These are phyloP conservation scores for Unio pictorum DNA, from an alignment of 2,888 invertebrate species.

Conservation along the genomic window DNA sequence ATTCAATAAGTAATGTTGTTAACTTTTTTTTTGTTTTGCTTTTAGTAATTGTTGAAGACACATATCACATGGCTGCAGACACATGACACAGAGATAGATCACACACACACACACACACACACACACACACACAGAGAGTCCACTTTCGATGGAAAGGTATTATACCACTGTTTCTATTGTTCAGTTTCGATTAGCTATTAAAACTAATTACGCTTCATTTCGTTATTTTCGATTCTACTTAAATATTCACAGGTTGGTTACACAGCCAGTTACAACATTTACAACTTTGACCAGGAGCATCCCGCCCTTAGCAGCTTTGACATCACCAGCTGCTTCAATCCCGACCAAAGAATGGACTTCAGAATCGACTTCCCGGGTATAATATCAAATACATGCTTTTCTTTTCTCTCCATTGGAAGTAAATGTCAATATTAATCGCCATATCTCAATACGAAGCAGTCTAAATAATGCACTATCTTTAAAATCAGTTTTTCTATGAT, in stretches of 20 bases:
- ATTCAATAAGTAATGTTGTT: too few species aligned
- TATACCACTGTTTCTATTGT: background rate
- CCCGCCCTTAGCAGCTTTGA: constrained; percentile 45
- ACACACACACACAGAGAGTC: too few species aligned
- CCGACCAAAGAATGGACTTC: constrained; percentile 36
- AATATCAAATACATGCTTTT: background rate
- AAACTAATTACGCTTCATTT: background rate
- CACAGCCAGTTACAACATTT: constrained; percentile 48
- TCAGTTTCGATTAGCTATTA: background rate
- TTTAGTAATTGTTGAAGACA: too few species aligned
- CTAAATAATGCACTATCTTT: too few species aligned
- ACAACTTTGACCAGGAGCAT: constrained; percentile 53
- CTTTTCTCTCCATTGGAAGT: background rate
- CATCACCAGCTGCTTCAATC: constrained; percentile 44
- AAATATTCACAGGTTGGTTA: constrained; percentile 30
- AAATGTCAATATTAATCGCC: too few species aligned
- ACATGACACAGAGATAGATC: too few species aligned
- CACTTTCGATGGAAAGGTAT: too few species aligned
- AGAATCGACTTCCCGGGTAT: constrained; percentile 49
- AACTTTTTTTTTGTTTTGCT: too few species aligned
- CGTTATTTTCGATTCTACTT: background rate
- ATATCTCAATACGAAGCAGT: too few species aligned
- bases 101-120: too few species aligned
- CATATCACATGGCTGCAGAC: too few species aligned
- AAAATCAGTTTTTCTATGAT: too few species aligned